Evolutionary conservation across 2,888 invertebrate genomes (phyloP).

Genomic region (Eudemis profundana): DNA sequence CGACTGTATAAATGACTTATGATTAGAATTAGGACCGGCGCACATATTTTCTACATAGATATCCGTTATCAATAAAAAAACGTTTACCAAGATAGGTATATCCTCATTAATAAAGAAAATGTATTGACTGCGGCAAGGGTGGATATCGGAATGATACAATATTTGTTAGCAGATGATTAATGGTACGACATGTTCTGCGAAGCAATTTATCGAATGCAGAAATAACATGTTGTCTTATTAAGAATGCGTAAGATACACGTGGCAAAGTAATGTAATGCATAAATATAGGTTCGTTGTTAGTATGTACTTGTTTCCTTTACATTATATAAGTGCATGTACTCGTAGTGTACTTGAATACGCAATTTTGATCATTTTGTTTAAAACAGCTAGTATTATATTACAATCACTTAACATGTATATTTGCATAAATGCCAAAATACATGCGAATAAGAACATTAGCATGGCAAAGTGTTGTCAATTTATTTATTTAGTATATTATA

Average conservation of each 20-base stretch:
- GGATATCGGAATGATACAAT: constrained; percentile 19
- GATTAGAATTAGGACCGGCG: too few relatives aligned
- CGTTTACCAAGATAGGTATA: constrained; percentile 1
- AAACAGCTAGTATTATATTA: too few relatives aligned
- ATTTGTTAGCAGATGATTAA: constrained; percentile 34
- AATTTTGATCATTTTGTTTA: too few relatives aligned
- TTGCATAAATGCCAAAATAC: too few relatives aligned
- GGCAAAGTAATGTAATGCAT: not conserved
- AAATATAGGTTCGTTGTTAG: not conserved
- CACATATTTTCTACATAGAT: not conserved
- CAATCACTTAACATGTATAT: too few relatives aligned
- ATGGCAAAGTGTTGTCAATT: too few relatives aligned
- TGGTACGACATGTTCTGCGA: constrained; percentile 14
- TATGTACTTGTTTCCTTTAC: too few relatives aligned
- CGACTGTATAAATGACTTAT: too few relatives aligned
- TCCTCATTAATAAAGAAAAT: constrained; percentile 20
- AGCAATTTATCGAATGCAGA: constrained; percentile 24
- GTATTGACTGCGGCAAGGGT: constrained; percentile 10
- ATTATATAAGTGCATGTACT: too few relatives aligned
- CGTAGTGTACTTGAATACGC: too few relatives aligned
- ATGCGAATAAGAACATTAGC: too few relatives aligned
- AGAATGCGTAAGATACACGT: constrained; percentile 1
- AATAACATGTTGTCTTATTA: not conserved
- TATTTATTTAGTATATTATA: too few relatives aligned
- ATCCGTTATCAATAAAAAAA: not conserved